Evolutionary conservation across 1,140 invertebrate species (phyloP).

Genomic region (Drosophila bifasciata): DNA sequence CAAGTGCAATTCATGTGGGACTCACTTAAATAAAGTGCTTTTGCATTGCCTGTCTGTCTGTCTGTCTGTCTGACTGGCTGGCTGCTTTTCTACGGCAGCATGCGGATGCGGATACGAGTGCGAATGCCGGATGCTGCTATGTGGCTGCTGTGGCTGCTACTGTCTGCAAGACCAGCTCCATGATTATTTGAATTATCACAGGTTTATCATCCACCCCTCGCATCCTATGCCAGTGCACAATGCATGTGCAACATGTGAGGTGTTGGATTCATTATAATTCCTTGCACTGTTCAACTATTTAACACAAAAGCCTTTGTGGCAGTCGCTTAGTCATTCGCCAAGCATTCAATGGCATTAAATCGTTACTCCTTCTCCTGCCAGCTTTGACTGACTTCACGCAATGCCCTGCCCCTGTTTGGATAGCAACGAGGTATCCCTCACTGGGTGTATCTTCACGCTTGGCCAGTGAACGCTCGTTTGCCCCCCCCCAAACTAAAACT

Average conservation of each 20-base stretch:
- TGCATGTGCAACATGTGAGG: conserved; percentile 43
- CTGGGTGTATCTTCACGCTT: conserved; percentile 2
- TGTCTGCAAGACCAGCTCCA: conserved; percentile 26
- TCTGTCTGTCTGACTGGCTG: conserved; percentile 36
- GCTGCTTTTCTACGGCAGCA: conserved; percentile 36
- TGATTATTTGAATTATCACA: conserved; percentile 80
- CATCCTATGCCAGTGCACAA: background rate
- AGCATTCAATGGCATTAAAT: conserved; percentile 55
- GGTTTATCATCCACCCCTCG: conserved; percentile 35
- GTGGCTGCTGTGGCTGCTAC: conserved; percentile 36
- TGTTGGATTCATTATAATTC: conserved; percentile 58
- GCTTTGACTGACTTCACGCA: conserved; percentile 16
- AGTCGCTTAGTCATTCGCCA: conserved; percentile 34
- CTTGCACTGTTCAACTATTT: conserved; percentile 57
- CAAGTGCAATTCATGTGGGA: conserved; percentile 82
- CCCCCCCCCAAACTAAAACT: conserved; percentile 26
- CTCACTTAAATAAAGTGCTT: conserved; percentile 84
- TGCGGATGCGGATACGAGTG: conserved; percentile 54
- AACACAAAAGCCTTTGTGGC: conserved; percentile 49
- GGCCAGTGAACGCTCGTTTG: conserved; percentile 5
- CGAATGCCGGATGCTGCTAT: conserved; percentile 57
- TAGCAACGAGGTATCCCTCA: no score
- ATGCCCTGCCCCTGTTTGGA: no score
- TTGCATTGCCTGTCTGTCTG: conserved; percentile 75
- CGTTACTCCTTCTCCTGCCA: no score